These are phyloP conservation scores for Metacarcinus magister DNA, from an alignment of 2,888 invertebrate genomes.

Conservation along the genomic window DNA sequence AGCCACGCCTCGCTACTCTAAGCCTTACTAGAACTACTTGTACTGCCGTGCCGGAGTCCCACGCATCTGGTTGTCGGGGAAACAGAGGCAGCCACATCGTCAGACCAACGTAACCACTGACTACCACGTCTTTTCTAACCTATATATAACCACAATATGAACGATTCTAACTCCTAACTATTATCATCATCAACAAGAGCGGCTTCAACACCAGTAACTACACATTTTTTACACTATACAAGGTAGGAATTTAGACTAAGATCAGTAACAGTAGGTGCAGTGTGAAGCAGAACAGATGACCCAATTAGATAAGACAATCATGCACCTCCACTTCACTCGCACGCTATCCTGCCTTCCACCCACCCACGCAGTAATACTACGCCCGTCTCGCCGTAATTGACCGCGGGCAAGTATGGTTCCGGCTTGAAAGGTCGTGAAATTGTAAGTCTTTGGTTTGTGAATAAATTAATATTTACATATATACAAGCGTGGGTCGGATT, in stretches of 20 bases:
- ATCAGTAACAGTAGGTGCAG: not conserved
- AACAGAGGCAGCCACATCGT: no score
- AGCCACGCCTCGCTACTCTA: no score
- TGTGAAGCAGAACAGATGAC: not conserved
- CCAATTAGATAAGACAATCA: not conserved
- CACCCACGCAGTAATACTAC: not conserved
- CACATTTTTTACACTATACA: not conserved
- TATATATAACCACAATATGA: no score
- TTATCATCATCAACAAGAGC: no score
- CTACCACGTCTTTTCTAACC: no score
- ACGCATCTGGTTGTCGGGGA: no score
- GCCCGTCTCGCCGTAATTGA: not conserved
- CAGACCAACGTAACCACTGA: no score
- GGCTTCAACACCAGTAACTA: not conserved
- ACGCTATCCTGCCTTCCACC: not conserved
- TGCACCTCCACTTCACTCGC: not conserved
- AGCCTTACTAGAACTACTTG: no score
- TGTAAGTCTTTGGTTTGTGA: not conserved
- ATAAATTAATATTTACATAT: not conserved
- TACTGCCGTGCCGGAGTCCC: no score
- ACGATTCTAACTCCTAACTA: no score
- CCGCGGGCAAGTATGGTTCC: not conserved
- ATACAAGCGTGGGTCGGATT: not conserved
- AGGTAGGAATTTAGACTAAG: not conserved
- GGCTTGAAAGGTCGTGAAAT: not conserved